phyloP scores from a whole-genome alignment of 2,797 vertebrate genomes.

The Bryconaethiops microstoma region DNA sequence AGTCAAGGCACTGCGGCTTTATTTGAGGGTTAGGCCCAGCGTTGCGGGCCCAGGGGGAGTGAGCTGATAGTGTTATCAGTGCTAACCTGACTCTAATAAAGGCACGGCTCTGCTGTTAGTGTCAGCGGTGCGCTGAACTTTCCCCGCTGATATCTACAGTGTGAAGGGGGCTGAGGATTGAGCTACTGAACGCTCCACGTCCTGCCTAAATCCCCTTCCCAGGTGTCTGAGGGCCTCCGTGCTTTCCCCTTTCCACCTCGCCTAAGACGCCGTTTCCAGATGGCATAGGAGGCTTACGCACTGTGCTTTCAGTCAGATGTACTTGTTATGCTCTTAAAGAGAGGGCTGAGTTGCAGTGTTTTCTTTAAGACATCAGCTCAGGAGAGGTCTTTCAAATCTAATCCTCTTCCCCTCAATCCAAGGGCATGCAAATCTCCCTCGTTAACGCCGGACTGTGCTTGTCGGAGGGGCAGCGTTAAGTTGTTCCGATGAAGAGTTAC shows the following conservation, averaged over 20 bases:
- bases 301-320: conserved; percentile 63
- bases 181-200: conserved; percentile 66
- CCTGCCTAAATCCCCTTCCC: conserved; percentile 80
- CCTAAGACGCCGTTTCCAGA: conserved; percentile 57
- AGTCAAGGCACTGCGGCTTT: conserved; percentile 80
- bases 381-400: conserved; percentile 79
- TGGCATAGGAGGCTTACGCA: conserved; percentile 58
- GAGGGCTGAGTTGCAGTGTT: conserved; percentile 59
- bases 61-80: conserved; percentile 82
- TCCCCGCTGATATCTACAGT: conserved; percentile 71
- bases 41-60: conserved; percentile 74
- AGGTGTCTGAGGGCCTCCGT: conserved; percentile 69
- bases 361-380: conserved; percentile 68
- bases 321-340: conserved; percentile 64
- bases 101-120: conserved; percentile 74
- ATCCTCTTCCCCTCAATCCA: conserved; percentile 70
- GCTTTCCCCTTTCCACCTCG: conserved; percentile 60
- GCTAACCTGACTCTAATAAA: conserved; percentile 84
- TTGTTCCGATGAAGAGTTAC: conserved; percentile 46
- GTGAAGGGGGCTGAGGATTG: conserved; percentile 66
- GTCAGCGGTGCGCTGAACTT: conserved; percentile 76
- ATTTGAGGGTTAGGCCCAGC: conserved; percentile 76
- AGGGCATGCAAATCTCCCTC: conserved; percentile 78
- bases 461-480: conserved; percentile 64
- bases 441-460: conserved; percentile 78